Percentiles rank a stretch among this genome's conserved stretches.
phyloP scores from a whole-genome alignment of 1,140 invertebrate species.

The Reticulitermes speratus region DNA sequence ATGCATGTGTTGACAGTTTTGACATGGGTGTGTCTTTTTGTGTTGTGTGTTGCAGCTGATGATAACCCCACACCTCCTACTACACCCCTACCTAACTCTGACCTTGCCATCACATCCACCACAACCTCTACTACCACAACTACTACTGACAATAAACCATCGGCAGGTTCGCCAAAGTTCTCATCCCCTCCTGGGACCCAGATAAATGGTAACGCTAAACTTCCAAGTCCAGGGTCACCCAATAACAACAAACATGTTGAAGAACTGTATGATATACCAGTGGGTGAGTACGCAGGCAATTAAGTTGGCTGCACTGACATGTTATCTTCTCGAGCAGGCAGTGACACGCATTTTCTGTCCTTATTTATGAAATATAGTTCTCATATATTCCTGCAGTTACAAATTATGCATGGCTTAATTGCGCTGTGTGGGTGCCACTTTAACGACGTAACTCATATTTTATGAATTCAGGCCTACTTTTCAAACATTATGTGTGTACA shows the following conservation, averaged over 20 bases:
- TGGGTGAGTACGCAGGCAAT: slow-evolving; percentile 64
- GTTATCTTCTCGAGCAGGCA: slow-evolving; percentile 30
- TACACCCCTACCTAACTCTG: slow-evolving; percentile 8
- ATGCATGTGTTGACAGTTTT: not conserved
- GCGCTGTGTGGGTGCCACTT: not conserved
- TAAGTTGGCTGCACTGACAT: not conserved
- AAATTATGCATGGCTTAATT: slow-evolving; percentile 10
- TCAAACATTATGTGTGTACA: not conserved
- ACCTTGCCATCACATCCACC: slow-evolving; percentile 31
- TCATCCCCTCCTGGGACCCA: slow-evolving; percentile 25
- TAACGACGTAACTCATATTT: not conserved
- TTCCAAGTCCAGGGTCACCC: slow-evolving; percentile 34
- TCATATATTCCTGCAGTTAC: not conserved
- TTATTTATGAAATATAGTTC: not conserved
- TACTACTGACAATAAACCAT: slow-evolving; percentile 30
- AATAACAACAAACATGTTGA: slow-evolving; percentile 61
- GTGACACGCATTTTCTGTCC: not conserved
- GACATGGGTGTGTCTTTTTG: slow-evolving; percentile 9
- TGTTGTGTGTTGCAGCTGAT: slow-evolving; percentile 32
- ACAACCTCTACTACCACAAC: slow-evolving; percentile 31
- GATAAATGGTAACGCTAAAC: slow-evolving; percentile 44
- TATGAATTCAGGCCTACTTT: no score
- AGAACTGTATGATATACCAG: slow-evolving; percentile 78
- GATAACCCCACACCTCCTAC: slow-evolving; percentile 25
- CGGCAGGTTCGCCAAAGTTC: slow-evolving; percentile 26